These are phyloP conservation scores for Trissolcus japonicus DNA, from an alignment of 2,888 invertebrate species.

Conservation along the genomic window DNA sequence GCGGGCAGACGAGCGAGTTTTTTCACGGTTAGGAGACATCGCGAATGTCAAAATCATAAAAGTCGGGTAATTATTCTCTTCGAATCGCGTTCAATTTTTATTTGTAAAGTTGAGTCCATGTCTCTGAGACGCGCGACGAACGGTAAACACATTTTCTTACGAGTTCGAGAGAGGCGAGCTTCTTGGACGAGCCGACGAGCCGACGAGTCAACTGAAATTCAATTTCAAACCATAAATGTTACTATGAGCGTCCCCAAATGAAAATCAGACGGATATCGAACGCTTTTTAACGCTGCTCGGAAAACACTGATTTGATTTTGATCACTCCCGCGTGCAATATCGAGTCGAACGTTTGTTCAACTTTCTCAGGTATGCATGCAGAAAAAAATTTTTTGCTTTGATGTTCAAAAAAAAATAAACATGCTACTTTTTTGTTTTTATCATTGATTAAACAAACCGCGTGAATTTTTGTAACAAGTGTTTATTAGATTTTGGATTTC, in stretches of 20 bases:
- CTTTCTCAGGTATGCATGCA: too few species aligned
- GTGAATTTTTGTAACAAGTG: too few species aligned
- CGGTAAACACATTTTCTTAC: slow-evolving; percentile 22
- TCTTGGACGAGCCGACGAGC: background rate
- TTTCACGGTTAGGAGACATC: slow-evolving; percentile 2
- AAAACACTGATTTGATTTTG: slow-evolving; percentile 19
- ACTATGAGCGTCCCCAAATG: slow-evolving; percentile 4
- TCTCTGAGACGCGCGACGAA: slow-evolving; percentile 8
- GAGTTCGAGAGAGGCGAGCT: slow-evolving; percentile 10
- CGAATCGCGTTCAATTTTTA: slow-evolving; percentile 16
- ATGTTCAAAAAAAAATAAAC: too few species aligned
- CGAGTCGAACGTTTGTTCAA: background rate
- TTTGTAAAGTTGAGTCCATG: slow-evolving; percentile 5
- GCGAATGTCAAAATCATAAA: slow-evolving; percentile 13
- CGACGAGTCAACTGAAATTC: slow-evolving; percentile 1
- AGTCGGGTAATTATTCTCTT: slow-evolving; percentile 27
- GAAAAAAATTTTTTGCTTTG: too few species aligned
- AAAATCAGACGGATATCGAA: slow-evolving; percentile 5
- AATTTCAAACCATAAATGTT: slow-evolving; percentile 22
- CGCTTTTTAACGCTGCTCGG: slow-evolving; percentile 7
- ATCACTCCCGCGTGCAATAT: slow-evolving; percentile 1
- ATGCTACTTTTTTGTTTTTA: too few species aligned
- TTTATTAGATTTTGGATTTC: too few species aligned
- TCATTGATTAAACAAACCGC: too few species aligned
- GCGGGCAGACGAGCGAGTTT: background rate